phyloP scores from a whole-genome alignment of 2,888 invertebrate species.

The Ennomos fuscantarius region DNA sequence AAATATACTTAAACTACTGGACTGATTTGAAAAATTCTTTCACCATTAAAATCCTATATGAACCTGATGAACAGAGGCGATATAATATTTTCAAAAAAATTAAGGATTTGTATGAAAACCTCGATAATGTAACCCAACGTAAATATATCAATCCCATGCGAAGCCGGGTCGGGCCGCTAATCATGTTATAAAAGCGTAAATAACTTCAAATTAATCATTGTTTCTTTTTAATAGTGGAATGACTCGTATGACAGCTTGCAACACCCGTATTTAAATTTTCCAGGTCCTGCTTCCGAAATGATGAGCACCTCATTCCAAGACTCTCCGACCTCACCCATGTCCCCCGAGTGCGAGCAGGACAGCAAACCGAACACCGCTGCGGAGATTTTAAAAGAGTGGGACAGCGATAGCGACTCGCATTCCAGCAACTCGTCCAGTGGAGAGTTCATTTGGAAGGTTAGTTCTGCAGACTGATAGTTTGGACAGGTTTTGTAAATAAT shows the following conservation, averaged over 20 bases:
- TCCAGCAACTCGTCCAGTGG: conserved; percentile 90
- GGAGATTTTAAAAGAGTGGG: conserved; percentile 87
- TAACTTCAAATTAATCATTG: no score
- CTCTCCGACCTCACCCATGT: conserved; percentile 73
- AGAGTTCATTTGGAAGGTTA: conserved; percentile 92
- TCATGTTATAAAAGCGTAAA: background rate
- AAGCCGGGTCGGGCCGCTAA: no score
- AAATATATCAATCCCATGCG: no score
- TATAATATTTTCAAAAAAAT: no score
- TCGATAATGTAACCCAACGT: no score
- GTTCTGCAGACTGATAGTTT: conserved; percentile 30
- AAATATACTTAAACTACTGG: no score
- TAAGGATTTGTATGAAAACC: no score
- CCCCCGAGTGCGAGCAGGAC: conserved; percentile 66
- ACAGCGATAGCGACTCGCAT: conserved; percentile 86
- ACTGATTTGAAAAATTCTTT: no score
- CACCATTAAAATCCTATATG: no score
- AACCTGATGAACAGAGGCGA: no score
- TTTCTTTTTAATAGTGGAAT: no score
- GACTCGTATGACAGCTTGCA: no score
- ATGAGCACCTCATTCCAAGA: conserved; percentile 82
- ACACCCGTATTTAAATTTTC: background rate
- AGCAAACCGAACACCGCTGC: conserved; percentile 67
- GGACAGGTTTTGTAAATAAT: conserved; percentile 25
- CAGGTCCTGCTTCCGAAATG: conserved; percentile 76